A percentile compares a stretch with the other conserved stretches of the same genome.
phyloP scores from a whole-genome alignment of 2,888 invertebrate species.

The Opisthograptis luteolata region DNA sequence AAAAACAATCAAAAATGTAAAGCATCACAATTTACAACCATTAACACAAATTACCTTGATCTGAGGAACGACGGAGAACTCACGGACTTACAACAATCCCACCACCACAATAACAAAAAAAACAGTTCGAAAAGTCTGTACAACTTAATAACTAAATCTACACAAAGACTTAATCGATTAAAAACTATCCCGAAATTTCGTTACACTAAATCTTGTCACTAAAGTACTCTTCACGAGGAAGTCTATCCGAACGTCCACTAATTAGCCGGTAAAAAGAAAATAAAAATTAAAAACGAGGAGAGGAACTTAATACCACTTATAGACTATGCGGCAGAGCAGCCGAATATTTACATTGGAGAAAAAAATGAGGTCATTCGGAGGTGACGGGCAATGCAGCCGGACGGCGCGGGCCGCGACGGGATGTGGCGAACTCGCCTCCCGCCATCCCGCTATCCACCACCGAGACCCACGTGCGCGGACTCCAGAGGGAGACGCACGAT shows the following conservation, averaged over 20 bases:
- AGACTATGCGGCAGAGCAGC: conserved; percentile 82
- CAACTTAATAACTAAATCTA: conserved; percentile 51
- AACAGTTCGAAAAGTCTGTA: conserved; percentile 48
- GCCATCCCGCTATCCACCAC: conserved; percentile 46
- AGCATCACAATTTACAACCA: conserved; percentile 2
- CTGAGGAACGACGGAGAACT: conserved; percentile 20
- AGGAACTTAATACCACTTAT: conserved; percentile 83
- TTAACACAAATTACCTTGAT: conserved; percentile 14
- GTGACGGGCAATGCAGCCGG: conserved; percentile 83
- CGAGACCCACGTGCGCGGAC: conserved; percentile 78
- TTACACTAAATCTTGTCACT: conserved; percentile 60
- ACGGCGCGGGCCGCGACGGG: conserved; percentile 81
- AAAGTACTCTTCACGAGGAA: conserved; percentile 58
- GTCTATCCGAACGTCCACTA: conserved; percentile 55
- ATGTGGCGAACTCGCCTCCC: conserved; percentile 61
- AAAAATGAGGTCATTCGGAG: conserved; percentile 84
- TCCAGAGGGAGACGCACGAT: conserved; percentile 61
- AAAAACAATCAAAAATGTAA: background rate
- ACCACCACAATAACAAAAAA: conserved; percentile 59
- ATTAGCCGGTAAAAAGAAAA: conserved; percentile 51
- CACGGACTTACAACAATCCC: conserved; percentile 28
- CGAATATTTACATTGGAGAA: conserved; percentile 84
- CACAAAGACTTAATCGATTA: conserved; percentile 38
- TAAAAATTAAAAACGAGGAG: conserved; percentile 58
- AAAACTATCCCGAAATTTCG: conserved; percentile 48